phyloP scores from a whole-genome alignment of 2,797 vertebrate genomes.

The Lagorchestes hirsutus region DNA sequence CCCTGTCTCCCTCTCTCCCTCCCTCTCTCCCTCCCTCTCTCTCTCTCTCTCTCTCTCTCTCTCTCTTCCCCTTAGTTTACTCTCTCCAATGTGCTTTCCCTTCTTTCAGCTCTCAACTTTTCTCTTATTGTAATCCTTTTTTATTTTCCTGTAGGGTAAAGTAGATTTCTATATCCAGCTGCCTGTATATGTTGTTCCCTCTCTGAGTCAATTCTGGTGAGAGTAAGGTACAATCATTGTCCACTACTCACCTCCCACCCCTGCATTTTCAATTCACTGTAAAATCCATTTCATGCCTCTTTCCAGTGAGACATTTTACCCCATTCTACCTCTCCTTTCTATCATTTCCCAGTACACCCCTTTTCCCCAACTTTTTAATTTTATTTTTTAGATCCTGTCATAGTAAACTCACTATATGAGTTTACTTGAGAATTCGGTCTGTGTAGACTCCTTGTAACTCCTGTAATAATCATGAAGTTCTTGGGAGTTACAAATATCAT shows the following conservation, averaged over 20 bases:
- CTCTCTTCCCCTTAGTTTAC: too few relatives aligned
- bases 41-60: too few relatives aligned
- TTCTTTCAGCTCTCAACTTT: too few relatives aligned
- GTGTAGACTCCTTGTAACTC: not conserved
- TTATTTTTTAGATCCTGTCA: not conserved
- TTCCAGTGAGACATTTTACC: not conserved
- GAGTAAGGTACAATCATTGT: not conserved
- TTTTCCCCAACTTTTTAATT: not conserved
- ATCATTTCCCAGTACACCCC: too few relatives aligned
- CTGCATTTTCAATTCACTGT: not conserved
- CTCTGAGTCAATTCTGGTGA: not conserved
- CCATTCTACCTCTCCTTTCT: too few relatives aligned
- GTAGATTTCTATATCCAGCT: too few relatives aligned
- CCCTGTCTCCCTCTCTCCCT: too few relatives aligned
- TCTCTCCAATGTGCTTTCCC: too few relatives aligned
- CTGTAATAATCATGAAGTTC: not conserved
- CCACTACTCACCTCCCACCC: not conserved
- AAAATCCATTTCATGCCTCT: not conserved
- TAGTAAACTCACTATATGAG: not conserved
- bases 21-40: too few relatives aligned
- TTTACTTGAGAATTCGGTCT: not conserved
- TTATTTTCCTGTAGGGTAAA: too few relatives aligned
- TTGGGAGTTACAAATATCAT: not conserved
- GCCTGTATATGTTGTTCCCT: too few relatives aligned
- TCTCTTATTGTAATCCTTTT: too few relatives aligned